These are phyloP conservation scores for Phenacoccus solenopsis DNA, from an alignment of 1,140 invertebrate species.

Conservation along the genomic window DNA sequence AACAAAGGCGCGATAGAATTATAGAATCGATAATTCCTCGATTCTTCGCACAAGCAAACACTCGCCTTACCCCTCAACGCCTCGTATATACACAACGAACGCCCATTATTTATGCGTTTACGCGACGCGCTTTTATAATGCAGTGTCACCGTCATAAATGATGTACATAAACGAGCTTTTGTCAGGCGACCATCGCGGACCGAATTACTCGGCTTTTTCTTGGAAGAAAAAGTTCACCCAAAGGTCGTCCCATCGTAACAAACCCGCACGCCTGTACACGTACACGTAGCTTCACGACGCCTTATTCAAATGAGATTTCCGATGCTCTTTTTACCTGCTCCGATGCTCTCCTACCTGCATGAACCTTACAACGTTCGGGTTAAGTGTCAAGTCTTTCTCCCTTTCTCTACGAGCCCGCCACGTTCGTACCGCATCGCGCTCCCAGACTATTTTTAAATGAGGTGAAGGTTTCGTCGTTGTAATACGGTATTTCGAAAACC, in stretches of 20 bases:
- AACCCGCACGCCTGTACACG: too few relatives aligned
- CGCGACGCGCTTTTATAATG: not conserved
- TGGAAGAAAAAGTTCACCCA: too few relatives aligned
- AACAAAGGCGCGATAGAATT: not conserved
- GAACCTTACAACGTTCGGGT: too few relatives aligned
- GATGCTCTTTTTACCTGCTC: too few relatives aligned
- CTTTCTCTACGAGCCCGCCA: not conserved
- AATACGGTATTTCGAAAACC: not conserved
- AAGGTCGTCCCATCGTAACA: too few relatives aligned
- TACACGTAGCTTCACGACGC: too few relatives aligned
- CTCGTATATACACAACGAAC: not conserved
- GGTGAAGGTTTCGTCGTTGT: not conserved
- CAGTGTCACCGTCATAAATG: constrained; percentile 1
- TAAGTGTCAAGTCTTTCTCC: not conserved
- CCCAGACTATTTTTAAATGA: not conserved
- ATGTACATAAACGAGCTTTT: not conserved
- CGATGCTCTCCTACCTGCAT: too few relatives aligned
- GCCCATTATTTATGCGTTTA: not conserved
- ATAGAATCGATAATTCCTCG: not conserved
- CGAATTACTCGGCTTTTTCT: too few relatives aligned
- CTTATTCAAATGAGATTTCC: too few relatives aligned
- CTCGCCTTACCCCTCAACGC: not conserved
- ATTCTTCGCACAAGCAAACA: not conserved
- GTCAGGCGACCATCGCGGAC: not conserved
- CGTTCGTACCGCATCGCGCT: not conserved